phyloP scores from a whole-genome alignment of 2,888 invertebrate genomes.

The Dichetophora obliterata region DNA sequence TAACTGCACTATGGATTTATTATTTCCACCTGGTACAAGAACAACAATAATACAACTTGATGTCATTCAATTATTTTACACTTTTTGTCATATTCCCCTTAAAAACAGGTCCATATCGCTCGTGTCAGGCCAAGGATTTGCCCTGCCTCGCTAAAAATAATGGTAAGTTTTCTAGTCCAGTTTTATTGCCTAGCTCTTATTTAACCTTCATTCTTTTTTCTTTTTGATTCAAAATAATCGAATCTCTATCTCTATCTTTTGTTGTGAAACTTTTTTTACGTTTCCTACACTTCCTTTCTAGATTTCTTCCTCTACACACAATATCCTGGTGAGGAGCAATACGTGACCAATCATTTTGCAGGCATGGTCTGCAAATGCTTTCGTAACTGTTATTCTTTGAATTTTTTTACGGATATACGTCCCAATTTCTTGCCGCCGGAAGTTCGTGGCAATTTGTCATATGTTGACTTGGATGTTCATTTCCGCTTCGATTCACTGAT shows the following conservation, averaged over 20 bases:
- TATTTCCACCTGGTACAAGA: conserved; percentile 58
- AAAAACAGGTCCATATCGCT: conserved; percentile 54
- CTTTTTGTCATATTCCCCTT: not conserved
- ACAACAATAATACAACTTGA: too few species aligned
- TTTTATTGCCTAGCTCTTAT: not conserved
- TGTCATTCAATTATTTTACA: too few species aligned
- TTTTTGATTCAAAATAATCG: too few species aligned
- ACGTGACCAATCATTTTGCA: conserved; percentile 57
- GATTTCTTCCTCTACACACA: conserved; percentile 60
- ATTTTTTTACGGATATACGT: conserved; percentile 63
- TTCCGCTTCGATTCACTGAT: conserved; percentile 69
- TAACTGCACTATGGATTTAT: conserved; percentile 67
- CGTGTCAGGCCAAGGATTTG: conserved; percentile 60
- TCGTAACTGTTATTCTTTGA: conserved; percentile 67
- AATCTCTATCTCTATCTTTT: conserved; percentile 1
- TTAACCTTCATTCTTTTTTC: too few species aligned
- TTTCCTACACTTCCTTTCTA: conserved; percentile 41
- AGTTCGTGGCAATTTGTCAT: conserved; percentile 59
- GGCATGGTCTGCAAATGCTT: conserved; percentile 68
- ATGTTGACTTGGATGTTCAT: conserved; percentile 69
- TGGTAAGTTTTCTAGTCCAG: conserved; percentile 55
- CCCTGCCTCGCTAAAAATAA: conserved; percentile 63
- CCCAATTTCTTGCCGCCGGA: conserved; percentile 61
- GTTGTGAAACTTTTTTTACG: not conserved
- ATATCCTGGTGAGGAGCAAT: conserved; percentile 58